phyloP scores from a whole-genome alignment of 2,797 vertebrate species.

The Ammospiza maritima region DNA sequence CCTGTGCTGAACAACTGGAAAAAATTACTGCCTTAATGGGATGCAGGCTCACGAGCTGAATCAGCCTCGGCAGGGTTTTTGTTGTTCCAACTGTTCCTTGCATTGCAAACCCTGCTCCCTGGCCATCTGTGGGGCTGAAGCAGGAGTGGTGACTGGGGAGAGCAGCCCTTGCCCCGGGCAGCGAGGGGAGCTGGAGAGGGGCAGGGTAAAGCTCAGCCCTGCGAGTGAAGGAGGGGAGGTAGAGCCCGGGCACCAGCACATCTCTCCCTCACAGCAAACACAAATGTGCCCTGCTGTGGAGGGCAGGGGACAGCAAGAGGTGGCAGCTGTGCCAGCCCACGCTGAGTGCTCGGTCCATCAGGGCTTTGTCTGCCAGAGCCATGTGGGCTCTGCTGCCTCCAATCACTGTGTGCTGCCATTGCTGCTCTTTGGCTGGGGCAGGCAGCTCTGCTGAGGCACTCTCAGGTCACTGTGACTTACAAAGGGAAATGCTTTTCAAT shows the following conservation, averaged over 20 bases:
- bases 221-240: not conserved
- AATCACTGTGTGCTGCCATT: not conserved
- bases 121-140: not conserved
- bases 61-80: conserved; percentile 17
- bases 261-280: not conserved
- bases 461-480: not conserved
- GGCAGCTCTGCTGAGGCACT: not conserved
- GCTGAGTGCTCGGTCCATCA: not conserved
- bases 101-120: not conserved
- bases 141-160: not conserved
- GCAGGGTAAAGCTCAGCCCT: not conserved
- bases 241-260: not conserved
- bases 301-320: not conserved
- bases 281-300: not conserved
- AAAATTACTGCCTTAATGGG: conserved; percentile 55
- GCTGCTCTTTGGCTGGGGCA: not conserved
- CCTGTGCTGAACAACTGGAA: conserved; percentile 24
- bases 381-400: not conserved
- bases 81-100: conserved; percentile 49
- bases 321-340: conserved; percentile 1
- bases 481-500: not conserved
- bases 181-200: not conserved
- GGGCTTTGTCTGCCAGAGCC: not conserved
- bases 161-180: not conserved
- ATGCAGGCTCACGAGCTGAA: conserved; percentile 46